Evolutionary conservation across 1,140 invertebrate species (phyloP).

Genomic region (Macrobrachium nipponense): DNA sequence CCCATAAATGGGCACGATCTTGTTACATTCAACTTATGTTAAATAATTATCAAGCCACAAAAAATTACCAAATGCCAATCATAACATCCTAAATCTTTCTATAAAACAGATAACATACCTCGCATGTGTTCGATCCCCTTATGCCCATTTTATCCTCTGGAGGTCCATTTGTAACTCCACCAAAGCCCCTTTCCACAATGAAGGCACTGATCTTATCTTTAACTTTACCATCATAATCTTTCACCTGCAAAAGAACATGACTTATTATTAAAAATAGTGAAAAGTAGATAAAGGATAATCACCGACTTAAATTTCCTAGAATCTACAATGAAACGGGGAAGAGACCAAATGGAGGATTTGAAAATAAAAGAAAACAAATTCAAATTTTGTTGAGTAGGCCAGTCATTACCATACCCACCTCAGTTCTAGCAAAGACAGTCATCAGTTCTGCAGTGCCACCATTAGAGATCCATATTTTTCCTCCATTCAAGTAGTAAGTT

Average conservation of each 20-base stretch:
- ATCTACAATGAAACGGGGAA: too few relatives aligned
- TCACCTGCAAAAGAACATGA: slow-evolving; percentile 5
- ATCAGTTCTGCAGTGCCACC: slow-evolving; percentile 97
- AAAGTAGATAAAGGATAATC: too few relatives aligned
- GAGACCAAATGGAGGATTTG: too few relatives aligned
- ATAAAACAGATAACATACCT: slow-evolving; percentile 73
- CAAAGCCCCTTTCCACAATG: slow-evolving; percentile 95
- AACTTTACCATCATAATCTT: slow-evolving; percentile 28
- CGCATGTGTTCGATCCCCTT: slow-evolving; percentile 95
- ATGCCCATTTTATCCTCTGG: slow-evolving; percentile 99
- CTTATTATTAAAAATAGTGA: too few relatives aligned
- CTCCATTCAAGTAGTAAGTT: slow-evolving; percentile 95
- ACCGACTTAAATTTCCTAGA: too few relatives aligned
- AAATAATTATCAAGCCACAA: not conserved
- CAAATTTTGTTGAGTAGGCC: slow-evolving; percentile 67
- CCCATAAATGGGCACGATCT: not conserved
- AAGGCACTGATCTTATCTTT: slow-evolving; percentile 85
- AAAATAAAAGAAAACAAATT: too few relatives aligned
- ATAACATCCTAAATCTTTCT: not conserved
- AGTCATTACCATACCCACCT: slow-evolving; percentile 77
- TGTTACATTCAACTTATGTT: not conserved
- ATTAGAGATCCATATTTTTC: slow-evolving; percentile 99
- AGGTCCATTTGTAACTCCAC: slow-evolving; percentile 91
- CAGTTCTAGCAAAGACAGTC: slow-evolving; percentile 97
- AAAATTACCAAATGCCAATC: not conserved